Evolutionary conservation across 2,113 vertebrate genomes (phyloP).

Genomic region (Sphyrna mokarran): DNA sequence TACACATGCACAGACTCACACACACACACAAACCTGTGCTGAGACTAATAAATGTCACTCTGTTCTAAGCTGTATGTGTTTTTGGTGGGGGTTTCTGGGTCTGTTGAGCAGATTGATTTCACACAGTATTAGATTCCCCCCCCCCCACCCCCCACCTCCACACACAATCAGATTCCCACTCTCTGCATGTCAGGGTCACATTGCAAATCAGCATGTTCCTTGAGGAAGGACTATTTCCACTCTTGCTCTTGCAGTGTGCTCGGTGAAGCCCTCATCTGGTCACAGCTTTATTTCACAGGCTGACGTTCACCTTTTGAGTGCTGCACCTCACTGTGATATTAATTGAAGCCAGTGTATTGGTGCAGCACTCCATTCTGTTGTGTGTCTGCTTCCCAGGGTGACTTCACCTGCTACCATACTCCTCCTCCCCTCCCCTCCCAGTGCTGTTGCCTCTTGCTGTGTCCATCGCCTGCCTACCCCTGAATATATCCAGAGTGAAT

Average conservation of each 20-base stretch:
- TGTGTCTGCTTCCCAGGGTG: neutral
- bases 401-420: neutral
- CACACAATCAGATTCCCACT: neutral
- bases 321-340: neutral
- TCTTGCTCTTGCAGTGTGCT: neutral
- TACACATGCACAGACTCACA: neutral
- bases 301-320: neutral
- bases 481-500: neutral
- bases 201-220: neutral
- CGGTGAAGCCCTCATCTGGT: neutral
- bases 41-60: too few species aligned
- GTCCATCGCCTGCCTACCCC: neutral
- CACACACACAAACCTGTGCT: too few species aligned
- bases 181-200: neutral
- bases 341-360: neutral
- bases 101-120: neutral
- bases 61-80: neutral
- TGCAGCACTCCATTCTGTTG: neutral
- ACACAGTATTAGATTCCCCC: neutral
- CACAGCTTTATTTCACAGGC: neutral
- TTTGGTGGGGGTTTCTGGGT: neutral
- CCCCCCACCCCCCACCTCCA: too few species aligned
- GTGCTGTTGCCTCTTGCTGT: neutral
- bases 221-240: neutral
- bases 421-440: neutral